A percentile compares a stretch with the other conserved stretches of the same genome.
Conservation (phyloP, 1,140 invertebrate species). For the Panonychus citri region DNA sequence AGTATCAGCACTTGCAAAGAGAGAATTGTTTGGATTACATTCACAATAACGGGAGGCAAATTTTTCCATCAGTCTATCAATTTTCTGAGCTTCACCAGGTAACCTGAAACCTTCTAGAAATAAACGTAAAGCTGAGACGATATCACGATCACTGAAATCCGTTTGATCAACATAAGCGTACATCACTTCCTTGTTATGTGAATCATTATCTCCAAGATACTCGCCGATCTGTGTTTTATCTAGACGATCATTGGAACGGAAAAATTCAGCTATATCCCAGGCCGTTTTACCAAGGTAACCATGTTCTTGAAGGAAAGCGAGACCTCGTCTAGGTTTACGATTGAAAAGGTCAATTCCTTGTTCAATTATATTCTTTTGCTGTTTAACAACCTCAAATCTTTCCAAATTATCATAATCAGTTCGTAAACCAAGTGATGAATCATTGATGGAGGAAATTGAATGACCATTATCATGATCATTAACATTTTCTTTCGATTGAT, state of each 20-base stretch:
- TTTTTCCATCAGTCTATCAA: conserved; percentile 98
- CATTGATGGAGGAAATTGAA: too few species aligned
- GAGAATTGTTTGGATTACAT: conserved; percentile 76
- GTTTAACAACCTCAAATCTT: conserved; percentile 86
- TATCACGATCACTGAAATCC: conserved; percentile 76
- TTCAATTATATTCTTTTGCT: conserved; percentile 86
- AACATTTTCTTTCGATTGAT: background rate
- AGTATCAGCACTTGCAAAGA: conserved; percentile 93
- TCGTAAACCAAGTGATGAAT: too few species aligned
- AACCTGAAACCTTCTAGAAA: conserved; percentile 88
- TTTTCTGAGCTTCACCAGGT: conserved; percentile 97
- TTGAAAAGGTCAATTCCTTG: conserved; percentile 60
- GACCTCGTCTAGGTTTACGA: conserved; percentile 62
- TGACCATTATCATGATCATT: background rate
- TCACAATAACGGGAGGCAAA: conserved; percentile 94
- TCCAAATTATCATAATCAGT: conserved; percentile 41
- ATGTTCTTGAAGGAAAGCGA: conserved; percentile 72
- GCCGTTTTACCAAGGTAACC: conserved; percentile 51
- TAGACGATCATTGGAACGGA: conserved; percentile 75
- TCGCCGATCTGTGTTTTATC: conserved; percentile 92
- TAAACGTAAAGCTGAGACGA: conserved; percentile 72
- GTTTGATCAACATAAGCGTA: conserved; percentile 93
- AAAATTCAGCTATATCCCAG: conserved; percentile 77
- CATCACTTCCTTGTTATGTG: conserved; percentile 42
- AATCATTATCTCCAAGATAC: conserved; percentile 61